These are phyloP conservation scores for Mamestra configurata DNA, from an alignment of 1,140 invertebrate genomes.

Conservation along the genomic window DNA sequence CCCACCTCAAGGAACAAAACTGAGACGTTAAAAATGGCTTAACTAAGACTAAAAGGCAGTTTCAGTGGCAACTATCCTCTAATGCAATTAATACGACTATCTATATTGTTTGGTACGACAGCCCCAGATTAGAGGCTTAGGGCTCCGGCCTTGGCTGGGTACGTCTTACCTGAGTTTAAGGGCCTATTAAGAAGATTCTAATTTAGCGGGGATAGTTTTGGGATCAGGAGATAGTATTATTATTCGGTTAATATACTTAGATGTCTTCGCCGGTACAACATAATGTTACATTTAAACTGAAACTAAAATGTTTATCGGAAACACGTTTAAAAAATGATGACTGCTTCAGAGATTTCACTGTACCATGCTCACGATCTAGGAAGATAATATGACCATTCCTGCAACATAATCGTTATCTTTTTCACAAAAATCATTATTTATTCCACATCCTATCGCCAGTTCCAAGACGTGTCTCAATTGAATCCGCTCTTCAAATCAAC, in stretches of 20 bases:
- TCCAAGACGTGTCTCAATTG: too few species aligned
- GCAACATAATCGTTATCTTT: too few species aligned
- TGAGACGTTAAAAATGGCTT: conserved; percentile 39
- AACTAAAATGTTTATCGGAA: too few species aligned
- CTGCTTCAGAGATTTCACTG: too few species aligned
- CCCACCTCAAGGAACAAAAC: neutral
- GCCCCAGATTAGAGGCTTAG: conserved; percentile 10
- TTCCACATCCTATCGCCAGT: too few species aligned
- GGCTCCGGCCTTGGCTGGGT: neutral
- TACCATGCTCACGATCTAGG: too few species aligned
- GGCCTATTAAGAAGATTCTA: conserved; percentile 16
- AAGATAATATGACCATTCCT: too few species aligned
- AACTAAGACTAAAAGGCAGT: conserved; percentile 32
- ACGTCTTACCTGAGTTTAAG: conserved; percentile 4
- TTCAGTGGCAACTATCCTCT: neutral
- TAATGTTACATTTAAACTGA: too few species aligned
- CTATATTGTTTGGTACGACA: conserved; percentile 2
- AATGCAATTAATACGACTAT: conserved; percentile 23
- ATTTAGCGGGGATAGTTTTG: neutral
- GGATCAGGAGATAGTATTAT: neutral
- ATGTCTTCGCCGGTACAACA: neutral
- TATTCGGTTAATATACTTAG: neutral
- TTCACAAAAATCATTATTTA: too few species aligned
- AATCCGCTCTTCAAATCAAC: too few species aligned
- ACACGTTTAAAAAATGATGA: too few species aligned